These are phyloP conservation scores for Engraulis encrasicolus DNA, from an alignment of 2,113 vertebrate genomes.

Conservation along the genomic window DNA sequence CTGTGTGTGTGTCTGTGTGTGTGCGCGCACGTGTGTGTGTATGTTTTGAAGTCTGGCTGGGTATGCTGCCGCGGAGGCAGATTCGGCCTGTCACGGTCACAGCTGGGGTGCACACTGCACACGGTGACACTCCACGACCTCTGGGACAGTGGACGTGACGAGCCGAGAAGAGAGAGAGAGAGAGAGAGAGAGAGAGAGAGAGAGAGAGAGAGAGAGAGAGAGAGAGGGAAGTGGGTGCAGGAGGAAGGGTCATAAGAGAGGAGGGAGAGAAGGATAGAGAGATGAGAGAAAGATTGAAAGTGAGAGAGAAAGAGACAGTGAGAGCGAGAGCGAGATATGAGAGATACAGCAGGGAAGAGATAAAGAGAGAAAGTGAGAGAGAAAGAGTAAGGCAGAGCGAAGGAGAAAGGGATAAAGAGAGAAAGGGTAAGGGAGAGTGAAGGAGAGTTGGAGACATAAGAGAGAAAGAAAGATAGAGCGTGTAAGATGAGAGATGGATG, in stretches of 20 bases:
- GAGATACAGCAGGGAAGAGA: neutral
- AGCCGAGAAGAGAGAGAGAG: too few relatives aligned
- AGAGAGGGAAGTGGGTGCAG: too few relatives aligned
- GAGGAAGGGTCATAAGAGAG: too few relatives aligned
- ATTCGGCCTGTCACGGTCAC: neutral
- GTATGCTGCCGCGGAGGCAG: conserved; percentile 14
- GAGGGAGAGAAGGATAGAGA: too few relatives aligned
- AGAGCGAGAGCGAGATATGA: too few relatives aligned
- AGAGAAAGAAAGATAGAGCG: neutral
- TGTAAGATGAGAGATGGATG: too few relatives aligned
- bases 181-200: too few relatives aligned
- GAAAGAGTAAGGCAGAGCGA: neutral
- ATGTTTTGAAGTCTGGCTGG: neutral
- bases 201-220: too few relatives aligned
- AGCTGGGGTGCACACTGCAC: neutral
- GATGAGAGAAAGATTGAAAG: too few relatives aligned
- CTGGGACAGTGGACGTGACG: neutral
- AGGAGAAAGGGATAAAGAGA: neutral
- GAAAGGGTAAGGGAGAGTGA: neutral
- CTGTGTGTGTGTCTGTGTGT: neutral
- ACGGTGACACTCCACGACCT: conserved; percentile 38
- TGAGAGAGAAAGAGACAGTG: too few relatives aligned
- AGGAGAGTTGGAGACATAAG: neutral
- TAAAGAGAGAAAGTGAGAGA: neutral
- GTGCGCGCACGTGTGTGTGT: neutral